Conservation (phyloP, 2,113 vertebrate genomes). For the Neofelis nebulosa region DNA sequence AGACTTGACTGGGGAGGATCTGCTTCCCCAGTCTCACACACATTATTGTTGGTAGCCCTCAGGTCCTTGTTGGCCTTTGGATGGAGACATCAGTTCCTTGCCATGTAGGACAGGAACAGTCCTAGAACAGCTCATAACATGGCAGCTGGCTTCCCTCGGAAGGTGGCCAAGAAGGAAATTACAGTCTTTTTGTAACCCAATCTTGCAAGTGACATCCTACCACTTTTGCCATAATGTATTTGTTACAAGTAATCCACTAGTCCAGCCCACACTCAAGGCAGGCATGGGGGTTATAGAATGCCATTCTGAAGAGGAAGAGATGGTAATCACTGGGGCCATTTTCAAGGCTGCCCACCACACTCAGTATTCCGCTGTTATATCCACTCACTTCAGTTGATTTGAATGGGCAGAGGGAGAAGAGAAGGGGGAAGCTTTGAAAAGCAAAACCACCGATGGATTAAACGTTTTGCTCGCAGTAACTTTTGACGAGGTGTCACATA, state of each 20-base stretch:
- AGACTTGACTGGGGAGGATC: background rate
- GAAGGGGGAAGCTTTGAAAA: background rate
- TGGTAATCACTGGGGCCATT: background rate
- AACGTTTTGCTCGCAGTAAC: background rate
- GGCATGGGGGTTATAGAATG: background rate
- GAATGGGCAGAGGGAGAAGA: background rate
- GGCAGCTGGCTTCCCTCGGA: background rate
- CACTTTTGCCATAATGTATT: background rate
- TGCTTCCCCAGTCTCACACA: background rate
- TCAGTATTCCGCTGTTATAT: background rate
- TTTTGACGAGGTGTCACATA: background rate
- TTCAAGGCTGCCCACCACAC: background rate
- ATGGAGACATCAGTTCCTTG: background rate
- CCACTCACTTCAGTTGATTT: background rate
- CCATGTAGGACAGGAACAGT: background rate
- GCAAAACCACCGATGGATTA: background rate
- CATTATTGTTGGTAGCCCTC: background rate
- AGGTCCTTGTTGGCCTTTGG: background rate
- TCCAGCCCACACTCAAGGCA: background rate
- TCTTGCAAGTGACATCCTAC: background rate
- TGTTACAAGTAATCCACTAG: background rate
- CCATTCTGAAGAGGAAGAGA: background rate
- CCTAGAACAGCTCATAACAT: background rate
- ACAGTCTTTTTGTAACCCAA: background rate
- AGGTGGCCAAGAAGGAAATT: background rate